Evolutionary conservation across 1,140 invertebrate species (phyloP).

Genomic region (Drosophila saltans): DNA sequence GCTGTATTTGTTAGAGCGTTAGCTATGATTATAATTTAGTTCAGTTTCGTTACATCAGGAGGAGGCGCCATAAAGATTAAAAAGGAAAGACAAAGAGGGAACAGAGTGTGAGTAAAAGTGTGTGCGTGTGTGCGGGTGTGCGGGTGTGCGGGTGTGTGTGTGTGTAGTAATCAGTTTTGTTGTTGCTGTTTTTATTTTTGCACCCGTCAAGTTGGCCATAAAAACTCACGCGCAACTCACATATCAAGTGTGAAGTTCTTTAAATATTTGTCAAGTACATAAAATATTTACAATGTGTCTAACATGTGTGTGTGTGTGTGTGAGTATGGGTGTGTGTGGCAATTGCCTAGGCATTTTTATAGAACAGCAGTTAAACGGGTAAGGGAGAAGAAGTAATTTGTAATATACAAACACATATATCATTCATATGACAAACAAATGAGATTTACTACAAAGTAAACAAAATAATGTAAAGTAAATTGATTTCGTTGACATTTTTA

Average conservation of each 20-base stretch:
- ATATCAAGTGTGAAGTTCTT: conserved; percentile 77
- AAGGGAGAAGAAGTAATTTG: conserved; percentile 11
- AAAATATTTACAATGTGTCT: conserved; percentile 72
- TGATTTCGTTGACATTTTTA: neutral
- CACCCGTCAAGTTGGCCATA: conserved; percentile 53
- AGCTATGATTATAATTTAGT: conserved; percentile 77
- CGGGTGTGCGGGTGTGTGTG: neutral
- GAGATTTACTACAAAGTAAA: conserved; percentile 7
- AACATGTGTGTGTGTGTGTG: conserved; percentile 51
- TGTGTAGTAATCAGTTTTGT: conserved; percentile 56
- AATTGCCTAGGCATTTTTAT: conserved; percentile 53
- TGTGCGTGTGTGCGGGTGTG: conserved; percentile 14
- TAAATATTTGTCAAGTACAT: conserved; percentile 73
- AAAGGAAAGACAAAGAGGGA: conserved; percentile 12
- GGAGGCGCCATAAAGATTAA: conserved; percentile 74
- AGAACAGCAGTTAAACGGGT: conserved; percentile 37
- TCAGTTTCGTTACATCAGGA: conserved; percentile 20
- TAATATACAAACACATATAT: conserved; percentile 5
- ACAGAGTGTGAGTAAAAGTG: neutral
- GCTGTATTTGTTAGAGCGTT: conserved; percentile 63
- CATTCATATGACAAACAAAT: conserved; percentile 5
- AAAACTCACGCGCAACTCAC: conserved; percentile 56
- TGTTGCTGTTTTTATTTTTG: conserved; percentile 41
- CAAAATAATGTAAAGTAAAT: conserved; percentile 3
- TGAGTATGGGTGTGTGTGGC: conserved; percentile 35